Evolutionary conservation across 1,140 invertebrate species (phyloP).

Genomic region (Drosophila kohkoa): DNA sequence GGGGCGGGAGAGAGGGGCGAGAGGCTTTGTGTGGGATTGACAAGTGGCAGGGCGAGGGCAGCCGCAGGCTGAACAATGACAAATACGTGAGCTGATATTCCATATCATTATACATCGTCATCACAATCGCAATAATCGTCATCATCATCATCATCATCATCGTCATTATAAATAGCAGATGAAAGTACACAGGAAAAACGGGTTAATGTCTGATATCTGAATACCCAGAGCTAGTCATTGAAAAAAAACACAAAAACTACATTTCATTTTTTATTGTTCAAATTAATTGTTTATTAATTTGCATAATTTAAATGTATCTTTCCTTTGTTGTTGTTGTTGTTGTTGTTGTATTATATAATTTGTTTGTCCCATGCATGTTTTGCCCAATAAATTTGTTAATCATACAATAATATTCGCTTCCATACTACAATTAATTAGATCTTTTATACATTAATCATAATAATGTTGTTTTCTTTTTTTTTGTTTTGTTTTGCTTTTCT

Average conservation of each 20-base stretch:
- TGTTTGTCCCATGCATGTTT: constrained; percentile 64
- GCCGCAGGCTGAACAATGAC: constrained; percentile 54
- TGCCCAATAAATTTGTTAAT: constrained; percentile 64
- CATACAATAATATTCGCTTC: constrained; percentile 52
- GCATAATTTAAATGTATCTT: constrained; percentile 65
- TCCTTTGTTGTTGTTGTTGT: constrained; percentile 7
- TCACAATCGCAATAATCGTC: constrained; percentile 11
- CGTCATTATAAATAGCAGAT: not conserved
- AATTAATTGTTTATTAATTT: constrained; percentile 82
- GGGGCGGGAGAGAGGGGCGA: not conserved
- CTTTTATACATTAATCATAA: constrained; percentile 62
- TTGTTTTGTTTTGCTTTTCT: constrained; percentile 20
- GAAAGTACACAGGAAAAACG: constrained; percentile 2
- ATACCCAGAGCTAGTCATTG: too few species aligned
- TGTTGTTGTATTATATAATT: constrained; percentile 41
- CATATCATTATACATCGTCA: constrained; percentile 39
- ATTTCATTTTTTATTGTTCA: constrained; percentile 48
- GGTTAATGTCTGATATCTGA: constrained; percentile 5
- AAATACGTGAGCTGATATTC: constrained; percentile 55
- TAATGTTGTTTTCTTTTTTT: constrained; percentile 39
- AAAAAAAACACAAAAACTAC: not conserved
- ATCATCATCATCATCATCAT: not conserved
- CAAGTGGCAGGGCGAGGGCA: constrained; percentile 20
- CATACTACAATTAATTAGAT: constrained; percentile 63
- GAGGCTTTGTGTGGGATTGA: not conserved